Conservation (phyloP, 2,888 invertebrate species). For the Drosophila siamana region DNA sequence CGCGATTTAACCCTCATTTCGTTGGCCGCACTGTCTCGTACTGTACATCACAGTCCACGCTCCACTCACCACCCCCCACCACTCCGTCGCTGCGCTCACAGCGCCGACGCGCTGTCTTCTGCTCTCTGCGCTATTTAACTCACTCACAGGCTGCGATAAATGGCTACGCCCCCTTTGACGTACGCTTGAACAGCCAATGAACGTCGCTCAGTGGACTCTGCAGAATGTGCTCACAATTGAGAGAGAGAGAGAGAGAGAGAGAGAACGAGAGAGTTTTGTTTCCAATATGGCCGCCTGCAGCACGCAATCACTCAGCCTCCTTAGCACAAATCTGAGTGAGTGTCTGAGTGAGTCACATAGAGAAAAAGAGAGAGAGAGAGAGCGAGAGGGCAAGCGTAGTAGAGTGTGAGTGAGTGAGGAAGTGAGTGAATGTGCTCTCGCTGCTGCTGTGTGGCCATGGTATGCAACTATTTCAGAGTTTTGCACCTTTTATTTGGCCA, state of each 20-base stretch:
- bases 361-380: too few relatives aligned
- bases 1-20: conserved; percentile 82
- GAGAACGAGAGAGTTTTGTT: conserved; percentile 7
- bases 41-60: conserved; percentile 12
- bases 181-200: conserved; percentile 41
- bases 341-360: conserved; percentile 2
- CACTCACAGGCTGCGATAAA: conserved; percentile 41
- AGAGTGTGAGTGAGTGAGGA: conserved; percentile 1
- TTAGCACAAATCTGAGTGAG: background rate
- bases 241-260: conserved; percentile 17
- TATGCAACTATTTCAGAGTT: conserved; percentile 64
- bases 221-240: conserved; percentile 39
- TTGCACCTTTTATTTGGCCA: conserved; percentile 80
- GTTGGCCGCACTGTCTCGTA: conserved; percentile 44
- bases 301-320: conserved; percentile 33
- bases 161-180: conserved; percentile 62
- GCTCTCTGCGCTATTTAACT: conserved; percentile 51
- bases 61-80: too few relatives aligned
- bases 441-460: conserved; percentile 27
- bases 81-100: background rate
- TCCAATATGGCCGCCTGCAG: conserved; percentile 58
- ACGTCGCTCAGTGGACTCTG: conserved; percentile 18
- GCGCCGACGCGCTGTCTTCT: conserved; percentile 13
- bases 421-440: conserved; percentile 6
- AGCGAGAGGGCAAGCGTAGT: conserved; percentile 16